Percentiles rank a stretch among this genome's conserved stretches.
Evolutionary conservation across 2,888 invertebrate genomes (phyloP).

Genomic region (Parapristionchus giblindavisi): DNA sequence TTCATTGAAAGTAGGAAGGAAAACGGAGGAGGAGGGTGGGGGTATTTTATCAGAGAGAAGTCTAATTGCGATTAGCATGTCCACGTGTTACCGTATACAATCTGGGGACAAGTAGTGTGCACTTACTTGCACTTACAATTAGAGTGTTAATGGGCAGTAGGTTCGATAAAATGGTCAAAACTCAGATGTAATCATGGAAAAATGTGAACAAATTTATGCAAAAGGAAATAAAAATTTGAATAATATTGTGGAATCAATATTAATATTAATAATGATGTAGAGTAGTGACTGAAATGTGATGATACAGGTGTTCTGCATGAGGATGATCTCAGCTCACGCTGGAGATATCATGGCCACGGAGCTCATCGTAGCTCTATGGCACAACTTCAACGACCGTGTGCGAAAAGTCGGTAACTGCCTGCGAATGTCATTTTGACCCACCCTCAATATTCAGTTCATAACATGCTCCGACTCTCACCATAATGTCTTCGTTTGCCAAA

Average conservation of each 20-base stretch:
- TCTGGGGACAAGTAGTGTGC: too few relatives aligned
- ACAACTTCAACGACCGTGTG: conserved; percentile 70
- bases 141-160: too few relatives aligned
- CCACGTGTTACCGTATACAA: too few relatives aligned
- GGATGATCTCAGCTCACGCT: conserved; percentile 70
- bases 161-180: too few relatives aligned
- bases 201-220: too few relatives aligned
- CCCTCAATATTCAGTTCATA: background rate
- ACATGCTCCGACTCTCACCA: background rate
- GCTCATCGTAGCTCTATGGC: conserved; percentile 69
- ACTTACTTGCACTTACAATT: too few relatives aligned
- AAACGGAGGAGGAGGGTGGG: too few relatives aligned
- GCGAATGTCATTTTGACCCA: background rate
- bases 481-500: background rate
- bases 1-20: too few relatives aligned
- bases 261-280: background rate
- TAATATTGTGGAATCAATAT: conserved; percentile 6
- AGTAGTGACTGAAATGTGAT: background rate
- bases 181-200: too few relatives aligned
- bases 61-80: too few relatives aligned
- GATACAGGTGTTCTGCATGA: conserved; percentile 68
- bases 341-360: conserved; percentile 70
- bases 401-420: conserved; percentile 56
- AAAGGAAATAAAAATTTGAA: too few relatives aligned
- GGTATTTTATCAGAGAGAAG: too few relatives aligned